Percentiles rank a stretch among this genome's conserved stretches.
Conservation (phyloP, 2,888 invertebrate species). For the Thereva unica region DNA sequence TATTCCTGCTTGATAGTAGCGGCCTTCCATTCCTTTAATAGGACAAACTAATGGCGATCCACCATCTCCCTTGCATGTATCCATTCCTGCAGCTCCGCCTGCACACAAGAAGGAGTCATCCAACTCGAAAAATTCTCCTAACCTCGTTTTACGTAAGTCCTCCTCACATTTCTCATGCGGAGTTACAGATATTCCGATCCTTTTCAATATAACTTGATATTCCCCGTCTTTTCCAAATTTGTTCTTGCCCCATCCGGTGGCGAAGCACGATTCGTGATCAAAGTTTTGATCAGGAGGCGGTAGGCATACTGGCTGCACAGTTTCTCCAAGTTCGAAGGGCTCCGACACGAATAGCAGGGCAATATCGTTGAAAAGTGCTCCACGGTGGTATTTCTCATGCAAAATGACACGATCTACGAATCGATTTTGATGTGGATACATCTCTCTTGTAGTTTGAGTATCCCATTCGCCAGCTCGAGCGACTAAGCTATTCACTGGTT, state of each 20-base stretch:
- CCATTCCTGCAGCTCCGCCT: slow-evolving; percentile 73
- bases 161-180: slow-evolving; percentile 58
- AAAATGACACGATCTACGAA: slow-evolving; percentile 62
- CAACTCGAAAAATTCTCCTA: slow-evolving; percentile 69
- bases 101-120: slow-evolving; percentile 77
- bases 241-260: slow-evolving; percentile 56
- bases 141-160: slow-evolving; percentile 66
- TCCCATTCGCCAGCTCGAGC: slow-evolving; percentile 83
- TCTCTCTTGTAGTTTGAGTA: slow-evolving; percentile 72
- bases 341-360: slow-evolving; percentile 69
- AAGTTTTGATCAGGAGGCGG: slow-evolving; percentile 60
- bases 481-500: slow-evolving; percentile 48
- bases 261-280: slow-evolving; percentile 50
- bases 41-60: slow-evolving; percentile 80
- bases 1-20: slow-evolving; percentile 62
- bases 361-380: slow-evolving; percentile 73
- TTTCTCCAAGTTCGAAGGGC: slow-evolving; percentile 66
- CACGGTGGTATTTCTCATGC: slow-evolving; percentile 67
- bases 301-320: slow-evolving; percentile 73
- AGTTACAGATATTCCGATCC: slow-evolving; percentile 73
- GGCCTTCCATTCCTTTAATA: slow-evolving; percentile 56
- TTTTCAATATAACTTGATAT: slow-evolving; percentile 69
- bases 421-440: slow-evolving; percentile 72
- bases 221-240: slow-evolving; percentile 58
- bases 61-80: slow-evolving; percentile 78